A percentile compares a stretch with the other conserved stretches of the same genome.
Conservation (phyloP, 1,140 invertebrate species). For the Araneus ventricosus region DNA sequence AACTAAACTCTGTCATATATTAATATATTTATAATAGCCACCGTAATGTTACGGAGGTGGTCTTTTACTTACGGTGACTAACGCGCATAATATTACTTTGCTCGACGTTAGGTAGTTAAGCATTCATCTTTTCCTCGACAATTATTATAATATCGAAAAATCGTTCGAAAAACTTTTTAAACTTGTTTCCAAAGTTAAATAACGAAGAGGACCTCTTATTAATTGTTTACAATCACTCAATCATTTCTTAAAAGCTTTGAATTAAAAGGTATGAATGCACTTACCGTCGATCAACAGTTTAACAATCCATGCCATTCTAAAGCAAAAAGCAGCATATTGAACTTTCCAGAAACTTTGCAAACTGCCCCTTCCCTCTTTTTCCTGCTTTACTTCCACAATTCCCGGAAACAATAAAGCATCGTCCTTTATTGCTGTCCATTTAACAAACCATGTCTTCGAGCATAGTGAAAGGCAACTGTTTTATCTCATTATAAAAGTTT, state of each 20-base stretch:
- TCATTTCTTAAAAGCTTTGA: not conserved
- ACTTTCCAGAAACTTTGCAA: not conserved
- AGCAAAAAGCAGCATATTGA: not conserved
- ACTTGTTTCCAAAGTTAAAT: too few relatives aligned
- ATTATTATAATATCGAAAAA: too few relatives aligned
- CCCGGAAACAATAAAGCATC: constrained; percentile 18
- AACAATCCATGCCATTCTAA: not conserved
- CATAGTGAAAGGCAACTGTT: constrained; percentile 48
- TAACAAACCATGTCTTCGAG: constrained; percentile 35
- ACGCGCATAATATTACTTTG: too few relatives aligned
- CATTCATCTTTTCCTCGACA: too few relatives aligned
- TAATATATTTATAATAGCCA: too few relatives aligned
- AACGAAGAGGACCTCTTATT: too few relatives aligned
- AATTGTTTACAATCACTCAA: too few relatives aligned
- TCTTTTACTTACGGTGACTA: too few relatives aligned
- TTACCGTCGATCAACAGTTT: not conserved
- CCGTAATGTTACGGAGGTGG: too few relatives aligned
- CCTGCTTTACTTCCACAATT: not conserved
- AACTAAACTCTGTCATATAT: too few relatives aligned
- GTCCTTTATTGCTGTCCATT: constrained; percentile 35
- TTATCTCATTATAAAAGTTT: constrained; percentile 67
- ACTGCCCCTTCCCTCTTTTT: not conserved
- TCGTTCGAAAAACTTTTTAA: too few relatives aligned
- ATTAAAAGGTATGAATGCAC: not conserved
- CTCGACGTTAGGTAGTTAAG: too few relatives aligned